Evolutionary conservation across 2,113 vertebrate species (phyloP).

Genomic region (Calypte anna): DNA sequence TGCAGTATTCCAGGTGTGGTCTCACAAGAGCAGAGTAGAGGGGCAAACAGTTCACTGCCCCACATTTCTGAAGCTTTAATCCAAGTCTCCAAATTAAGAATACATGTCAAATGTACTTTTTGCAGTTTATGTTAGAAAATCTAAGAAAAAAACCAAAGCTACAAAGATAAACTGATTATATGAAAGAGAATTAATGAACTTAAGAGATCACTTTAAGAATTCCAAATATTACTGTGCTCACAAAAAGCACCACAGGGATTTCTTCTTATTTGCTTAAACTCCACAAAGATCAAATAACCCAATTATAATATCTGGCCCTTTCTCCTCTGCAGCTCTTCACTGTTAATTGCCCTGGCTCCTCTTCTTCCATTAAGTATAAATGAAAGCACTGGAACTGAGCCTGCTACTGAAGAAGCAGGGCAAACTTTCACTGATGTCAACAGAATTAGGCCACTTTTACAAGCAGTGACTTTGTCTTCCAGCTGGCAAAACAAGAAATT

Average conservation of each 20-base stretch:
- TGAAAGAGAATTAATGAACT: not conserved
- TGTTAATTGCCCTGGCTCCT: conserved; percentile 53
- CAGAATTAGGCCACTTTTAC: conserved; percentile 29
- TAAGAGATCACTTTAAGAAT: not conserved
- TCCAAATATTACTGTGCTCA: conserved; percentile 1
- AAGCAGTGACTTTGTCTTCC: conserved; percentile 27
- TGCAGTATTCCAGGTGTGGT: no score
- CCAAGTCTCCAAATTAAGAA: not conserved
- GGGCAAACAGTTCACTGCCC: not conserved
- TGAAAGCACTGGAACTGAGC: conserved; percentile 29
- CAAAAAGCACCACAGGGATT: conserved; percentile 20
- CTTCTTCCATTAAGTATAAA: conserved; percentile 19
- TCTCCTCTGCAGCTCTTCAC: not conserved
- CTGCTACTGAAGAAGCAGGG: conserved; percentile 14
- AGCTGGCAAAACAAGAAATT: conserved; percentile 27
- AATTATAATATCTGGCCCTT: conserved; percentile 42
- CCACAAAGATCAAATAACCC: conserved; percentile 22
- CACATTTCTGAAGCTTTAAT: not conserved
- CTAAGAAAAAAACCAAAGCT: not conserved
- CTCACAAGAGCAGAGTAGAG: no score
- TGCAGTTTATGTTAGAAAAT: not conserved
- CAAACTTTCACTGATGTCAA: conserved; percentile 35
- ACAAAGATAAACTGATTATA: not conserved
- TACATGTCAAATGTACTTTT: not conserved
- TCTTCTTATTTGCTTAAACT: conserved; percentile 50